phyloP scores from a whole-genome alignment of 1,140 invertebrate genomes.

The Mesaphorura yosii region DNA sequence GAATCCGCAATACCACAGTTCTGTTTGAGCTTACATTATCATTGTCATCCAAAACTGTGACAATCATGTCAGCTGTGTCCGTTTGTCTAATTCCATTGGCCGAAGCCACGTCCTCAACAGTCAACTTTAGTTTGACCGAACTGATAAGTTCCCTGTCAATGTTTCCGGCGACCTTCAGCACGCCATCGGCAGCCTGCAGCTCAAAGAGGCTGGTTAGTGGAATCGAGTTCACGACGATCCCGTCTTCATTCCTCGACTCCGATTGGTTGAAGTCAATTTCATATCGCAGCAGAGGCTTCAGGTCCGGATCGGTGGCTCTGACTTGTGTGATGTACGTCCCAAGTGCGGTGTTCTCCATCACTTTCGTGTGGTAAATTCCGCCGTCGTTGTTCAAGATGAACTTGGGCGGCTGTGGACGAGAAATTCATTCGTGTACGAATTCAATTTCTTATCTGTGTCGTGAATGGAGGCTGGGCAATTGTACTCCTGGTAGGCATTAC shows the following conservation, averaged over 20 bases:
- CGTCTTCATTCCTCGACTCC: conserved; percentile 65
- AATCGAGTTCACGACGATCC: conserved; percentile 44
- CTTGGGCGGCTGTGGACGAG: too few species aligned
- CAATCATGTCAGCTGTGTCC: conserved; percentile 57
- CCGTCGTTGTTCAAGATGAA: neutral
- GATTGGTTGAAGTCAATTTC: conserved; percentile 50
- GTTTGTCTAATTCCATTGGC: conserved; percentile 59
- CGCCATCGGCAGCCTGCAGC: conserved; percentile 60
- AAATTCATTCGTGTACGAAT: too few species aligned
- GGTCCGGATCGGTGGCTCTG: conserved; percentile 64
- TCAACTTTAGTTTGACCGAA: conserved; percentile 57
- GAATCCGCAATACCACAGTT: conserved; percentile 63
- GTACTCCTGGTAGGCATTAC: too few species aligned
- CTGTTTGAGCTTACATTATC: conserved; percentile 76
- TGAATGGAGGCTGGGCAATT: too few species aligned
- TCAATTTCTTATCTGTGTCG: too few species aligned
- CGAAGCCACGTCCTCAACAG: conserved; percentile 73
- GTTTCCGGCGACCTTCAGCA: conserved; percentile 50
- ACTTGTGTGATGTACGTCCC: conserved; percentile 35
- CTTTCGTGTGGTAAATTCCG: conserved; percentile 26
- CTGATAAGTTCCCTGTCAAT: conserved; percentile 77
- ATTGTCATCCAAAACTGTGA: conserved; percentile 66
- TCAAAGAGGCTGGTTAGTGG: conserved; percentile 62
- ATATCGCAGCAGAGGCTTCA: conserved; percentile 54
- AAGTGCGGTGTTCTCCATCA: conserved; percentile 22